Conservation (phyloP, 2,888 invertebrate genomes). For the Azorinus chamasolen region DNA sequence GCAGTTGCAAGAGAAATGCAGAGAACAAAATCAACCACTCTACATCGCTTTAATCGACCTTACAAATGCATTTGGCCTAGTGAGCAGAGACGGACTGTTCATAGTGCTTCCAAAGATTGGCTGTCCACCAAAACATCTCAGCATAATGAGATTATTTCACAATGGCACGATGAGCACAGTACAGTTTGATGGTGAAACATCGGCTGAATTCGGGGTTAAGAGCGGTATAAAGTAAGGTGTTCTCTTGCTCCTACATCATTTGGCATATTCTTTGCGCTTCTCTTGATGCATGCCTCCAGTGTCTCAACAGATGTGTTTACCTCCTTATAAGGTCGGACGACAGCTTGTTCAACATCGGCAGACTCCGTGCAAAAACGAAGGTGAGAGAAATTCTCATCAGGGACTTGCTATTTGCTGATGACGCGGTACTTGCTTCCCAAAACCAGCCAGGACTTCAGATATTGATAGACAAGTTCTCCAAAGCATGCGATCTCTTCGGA, state of each 20-base stretch:
- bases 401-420: too few relatives aligned
- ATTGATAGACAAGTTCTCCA: not conserved
- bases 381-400: too few relatives aligned
- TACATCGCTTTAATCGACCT: constrained; percentile 57
- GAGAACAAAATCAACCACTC: too few relatives aligned
- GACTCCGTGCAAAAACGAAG: constrained; percentile 8
- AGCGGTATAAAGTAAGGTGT: too few relatives aligned
- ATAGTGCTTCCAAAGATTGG: constrained; percentile 33
- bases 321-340: not conserved
- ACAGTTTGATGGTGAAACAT: not conserved
- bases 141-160: constrained; percentile 45
- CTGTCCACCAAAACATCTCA: constrained; percentile 35
- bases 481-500: not conserved
- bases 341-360: constrained; percentile 9
- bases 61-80: constrained; percentile 47
- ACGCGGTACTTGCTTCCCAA: constrained; percentile 1
- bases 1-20: too few relatives aligned
- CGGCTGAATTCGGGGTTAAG: constrained; percentile 1
- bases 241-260: constrained; percentile 1
- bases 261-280: constrained; percentile 12
- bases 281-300: constrained; percentile 4
- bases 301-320: not conserved
- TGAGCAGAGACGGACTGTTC: constrained; percentile 43
- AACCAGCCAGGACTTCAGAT: not conserved
- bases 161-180: too few relatives aligned